phyloP scores from a whole-genome alignment of 1,140 invertebrate species.

The Pseudachorutes palmiensis region DNA sequence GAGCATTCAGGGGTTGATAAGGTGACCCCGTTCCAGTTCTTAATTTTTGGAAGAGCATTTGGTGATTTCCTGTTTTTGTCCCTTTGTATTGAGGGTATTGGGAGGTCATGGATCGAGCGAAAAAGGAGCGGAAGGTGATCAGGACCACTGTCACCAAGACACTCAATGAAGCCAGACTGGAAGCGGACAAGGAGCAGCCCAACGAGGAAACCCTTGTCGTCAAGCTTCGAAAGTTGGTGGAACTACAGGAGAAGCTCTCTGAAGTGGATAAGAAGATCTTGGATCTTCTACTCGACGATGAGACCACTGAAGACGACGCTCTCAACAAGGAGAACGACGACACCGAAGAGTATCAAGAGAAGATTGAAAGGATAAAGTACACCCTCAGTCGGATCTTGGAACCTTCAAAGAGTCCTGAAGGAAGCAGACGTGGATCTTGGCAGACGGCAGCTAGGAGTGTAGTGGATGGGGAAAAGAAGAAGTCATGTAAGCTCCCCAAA shows the following conservation, averaged over 20 bases:
- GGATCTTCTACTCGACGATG: neutral
- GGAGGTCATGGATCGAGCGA: neutral
- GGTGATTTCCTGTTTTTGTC: neutral
- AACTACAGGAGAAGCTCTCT: neutral
- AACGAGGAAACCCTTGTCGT: neutral
- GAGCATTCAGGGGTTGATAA: neutral
- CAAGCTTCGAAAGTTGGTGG: neutral
- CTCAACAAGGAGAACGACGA: neutral
- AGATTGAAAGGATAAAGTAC: neutral
- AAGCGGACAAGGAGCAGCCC: neutral
- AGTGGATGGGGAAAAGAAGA: neutral
- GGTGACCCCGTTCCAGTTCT: neutral
- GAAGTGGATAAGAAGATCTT: neutral
- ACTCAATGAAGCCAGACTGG: neutral
- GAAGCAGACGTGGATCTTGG: neutral
- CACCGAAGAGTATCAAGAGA: neutral
- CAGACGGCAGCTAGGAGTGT: neutral
- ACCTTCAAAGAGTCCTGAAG: neutral
- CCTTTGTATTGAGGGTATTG: neutral
- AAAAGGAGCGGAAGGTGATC: neutral
- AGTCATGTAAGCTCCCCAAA: constrained; percentile 37
- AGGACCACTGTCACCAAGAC: neutral
- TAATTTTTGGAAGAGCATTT: neutral
- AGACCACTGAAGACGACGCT: constrained; percentile 1
- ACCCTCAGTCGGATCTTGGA: neutral